phyloP scores from a whole-genome alignment of 2,797 vertebrate genomes.

The Choloepus didactylus region DNA sequence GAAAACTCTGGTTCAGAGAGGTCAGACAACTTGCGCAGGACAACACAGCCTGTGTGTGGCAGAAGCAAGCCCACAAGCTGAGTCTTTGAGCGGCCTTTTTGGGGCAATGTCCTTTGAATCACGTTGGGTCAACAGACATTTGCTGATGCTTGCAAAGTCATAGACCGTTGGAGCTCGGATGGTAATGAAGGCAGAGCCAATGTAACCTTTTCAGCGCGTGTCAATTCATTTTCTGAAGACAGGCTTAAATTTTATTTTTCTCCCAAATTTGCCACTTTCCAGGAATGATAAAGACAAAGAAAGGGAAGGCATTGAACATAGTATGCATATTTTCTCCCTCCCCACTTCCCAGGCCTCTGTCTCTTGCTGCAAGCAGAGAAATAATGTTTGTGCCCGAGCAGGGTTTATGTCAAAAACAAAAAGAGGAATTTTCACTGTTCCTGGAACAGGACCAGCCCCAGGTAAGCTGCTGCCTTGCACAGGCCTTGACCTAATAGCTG shows the following conservation, averaged over 20 bases:
- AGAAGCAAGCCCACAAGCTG: background rate
- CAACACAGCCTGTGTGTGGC: background rate
- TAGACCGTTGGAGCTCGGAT: background rate
- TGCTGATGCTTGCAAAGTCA: background rate
- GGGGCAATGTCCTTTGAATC: background rate
- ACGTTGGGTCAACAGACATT: background rate
- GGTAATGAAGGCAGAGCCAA: background rate
- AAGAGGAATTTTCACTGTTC: constrained; percentile 61
- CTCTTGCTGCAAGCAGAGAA: constrained; percentile 82
- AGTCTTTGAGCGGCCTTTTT: too few relatives aligned
- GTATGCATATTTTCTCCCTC: fast-evolving
- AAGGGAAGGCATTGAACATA: background rate
- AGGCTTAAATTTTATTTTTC: background rate
- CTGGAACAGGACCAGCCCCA: constrained; percentile 86
- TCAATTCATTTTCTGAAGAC: constrained; percentile 1
- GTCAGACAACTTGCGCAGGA: background rate
- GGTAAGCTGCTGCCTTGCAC: constrained; percentile 76
- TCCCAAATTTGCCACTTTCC: background rate
- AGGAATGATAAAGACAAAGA: background rate
- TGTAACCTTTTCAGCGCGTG: background rate
- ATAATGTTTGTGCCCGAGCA: constrained; percentile 82
- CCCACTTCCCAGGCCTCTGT: constrained; percentile 77
- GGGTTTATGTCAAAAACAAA: constrained; percentile 89
- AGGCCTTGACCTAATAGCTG: background rate
- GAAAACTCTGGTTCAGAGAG: constrained; percentile 3